phyloP scores from a whole-genome alignment of 1,140 invertebrate species.

The Trigoniulus corallinus region DNA sequence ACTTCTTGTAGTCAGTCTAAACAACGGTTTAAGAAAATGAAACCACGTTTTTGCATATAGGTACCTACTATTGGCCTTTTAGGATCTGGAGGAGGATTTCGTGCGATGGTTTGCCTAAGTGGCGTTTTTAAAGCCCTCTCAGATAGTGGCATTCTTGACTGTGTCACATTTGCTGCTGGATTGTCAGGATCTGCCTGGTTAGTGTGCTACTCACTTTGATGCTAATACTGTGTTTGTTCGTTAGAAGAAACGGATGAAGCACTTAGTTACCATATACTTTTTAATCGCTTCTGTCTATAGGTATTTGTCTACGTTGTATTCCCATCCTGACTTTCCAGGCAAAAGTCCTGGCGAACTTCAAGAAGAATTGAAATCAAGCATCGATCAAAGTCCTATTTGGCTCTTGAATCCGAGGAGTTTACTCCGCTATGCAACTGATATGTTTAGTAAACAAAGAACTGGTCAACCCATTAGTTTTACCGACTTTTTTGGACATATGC shows the following conservation, averaged over 20 bases:
- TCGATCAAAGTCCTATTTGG: conserved; percentile 24
- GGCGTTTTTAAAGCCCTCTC: conserved; percentile 29
- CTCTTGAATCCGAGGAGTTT: conserved; percentile 22
- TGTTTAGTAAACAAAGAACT: conserved; percentile 24
- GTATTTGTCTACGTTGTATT: conserved; percentile 24
- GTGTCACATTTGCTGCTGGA: conserved; percentile 26
- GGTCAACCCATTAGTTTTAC: conserved; percentile 33
- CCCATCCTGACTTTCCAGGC: conserved; percentile 13
- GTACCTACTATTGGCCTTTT: conserved; percentile 29
- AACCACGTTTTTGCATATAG: conserved; percentile 19
- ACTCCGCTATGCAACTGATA: conserved; percentile 23
- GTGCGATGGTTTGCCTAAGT: conserved; percentile 30
- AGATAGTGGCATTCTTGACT: conserved; percentile 27
- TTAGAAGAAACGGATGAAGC: background rate
- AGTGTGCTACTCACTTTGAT: conserved; percentile 7
- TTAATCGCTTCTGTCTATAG: conserved; percentile 13
- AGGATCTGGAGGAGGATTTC: conserved; percentile 34
- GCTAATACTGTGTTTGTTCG: too few relatives aligned
- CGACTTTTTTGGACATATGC: conserved; percentile 32
- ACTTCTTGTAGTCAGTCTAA: background rate
- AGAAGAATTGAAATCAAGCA: conserved; percentile 26
- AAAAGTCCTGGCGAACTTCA: conserved; percentile 21
- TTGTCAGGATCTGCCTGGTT: conserved; percentile 33
- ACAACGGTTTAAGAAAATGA: too few relatives aligned
- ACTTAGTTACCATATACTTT: background rate